A percentile compares a stretch with the other conserved stretches of the same genome.
Conservation (phyloP, 1,140 invertebrate species). For the Phymastichus coffea region DNA sequence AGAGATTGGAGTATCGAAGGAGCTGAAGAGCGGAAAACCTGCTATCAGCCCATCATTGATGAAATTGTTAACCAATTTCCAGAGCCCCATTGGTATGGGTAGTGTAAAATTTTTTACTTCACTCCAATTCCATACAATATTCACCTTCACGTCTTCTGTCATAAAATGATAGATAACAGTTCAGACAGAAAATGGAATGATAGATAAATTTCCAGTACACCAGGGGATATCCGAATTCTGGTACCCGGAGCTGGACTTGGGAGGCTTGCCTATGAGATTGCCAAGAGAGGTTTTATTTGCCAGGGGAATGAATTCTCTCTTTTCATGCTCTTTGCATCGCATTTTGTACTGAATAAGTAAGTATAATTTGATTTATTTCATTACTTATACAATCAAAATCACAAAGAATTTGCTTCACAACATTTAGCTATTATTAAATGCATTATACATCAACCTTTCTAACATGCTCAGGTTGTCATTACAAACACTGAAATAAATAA, state of each 20-base stretch:
- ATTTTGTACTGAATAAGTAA: conserved; percentile 91
- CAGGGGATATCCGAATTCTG: conserved; percentile 69
- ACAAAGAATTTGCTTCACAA: neutral
- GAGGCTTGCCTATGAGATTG: conserved; percentile 90
- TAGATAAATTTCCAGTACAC: conserved; percentile 47
- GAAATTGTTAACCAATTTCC: conserved; percentile 80
- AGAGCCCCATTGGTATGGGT: conserved; percentile 53
- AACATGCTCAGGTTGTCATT: no score
- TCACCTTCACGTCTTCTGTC: conserved; percentile 28
- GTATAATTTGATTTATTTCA: conserved; percentile 18
- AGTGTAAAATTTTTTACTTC: conserved; percentile 14
- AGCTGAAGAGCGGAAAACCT: conserved; percentile 76
- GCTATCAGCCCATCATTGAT: conserved; percentile 88
- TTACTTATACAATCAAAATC: neutral
- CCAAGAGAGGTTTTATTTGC: conserved; percentile 82
- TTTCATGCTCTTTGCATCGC: conserved; percentile 96
- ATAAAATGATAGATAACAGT: conserved; percentile 31
- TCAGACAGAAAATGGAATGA: conserved; percentile 40
- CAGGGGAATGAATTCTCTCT: conserved; percentile 98
- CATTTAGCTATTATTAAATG: neutral
- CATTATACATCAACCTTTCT: neutral
- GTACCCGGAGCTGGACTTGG: conserved; percentile 95
- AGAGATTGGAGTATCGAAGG: conserved; percentile 93
- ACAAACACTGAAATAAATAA: no score
- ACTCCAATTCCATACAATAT: conserved; percentile 26